Evolutionary conservation across 2,888 invertebrate species (phyloP).

Genomic region (Eulithis testata): DNA sequence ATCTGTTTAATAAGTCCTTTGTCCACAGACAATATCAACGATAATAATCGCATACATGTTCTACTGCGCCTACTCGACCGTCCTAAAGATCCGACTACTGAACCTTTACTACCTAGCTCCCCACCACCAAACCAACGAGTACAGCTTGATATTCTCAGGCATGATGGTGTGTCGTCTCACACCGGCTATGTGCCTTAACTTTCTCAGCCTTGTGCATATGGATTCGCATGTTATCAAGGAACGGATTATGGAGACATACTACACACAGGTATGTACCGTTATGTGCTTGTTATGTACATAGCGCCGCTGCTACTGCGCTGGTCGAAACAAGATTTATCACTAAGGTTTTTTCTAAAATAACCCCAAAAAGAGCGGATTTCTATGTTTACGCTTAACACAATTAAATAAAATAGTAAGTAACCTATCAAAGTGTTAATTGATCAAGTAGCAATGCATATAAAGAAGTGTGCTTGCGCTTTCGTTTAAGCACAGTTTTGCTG

Average conservation of each 20-base stretch:
- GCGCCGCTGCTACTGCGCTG: no score
- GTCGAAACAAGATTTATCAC: no score
- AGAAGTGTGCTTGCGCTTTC: no score
- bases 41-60: slow-evolving; percentile 97
- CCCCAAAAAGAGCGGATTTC: no score
- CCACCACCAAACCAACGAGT: slow-evolving; percentile 99
- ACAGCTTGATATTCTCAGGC: slow-evolving; percentile 99
- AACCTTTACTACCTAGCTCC: slow-evolving; percentile 99
- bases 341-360: no score
- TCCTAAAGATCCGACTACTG: slow-evolving; percentile 97
- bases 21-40: slow-evolving; percentile 92
- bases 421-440: no score
- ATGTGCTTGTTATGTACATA: no score
- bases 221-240: slow-evolving; percentile 96
- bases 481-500: no score
- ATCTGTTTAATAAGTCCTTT: slow-evolving; percentile 32
- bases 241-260: slow-evolving; percentile 94
- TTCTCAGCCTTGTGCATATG: slow-evolving; percentile 98
- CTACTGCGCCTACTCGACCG: slow-evolving; percentile 98
- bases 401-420: no score
- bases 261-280: slow-evolving; percentile 90
- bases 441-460: no score
- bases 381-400: no score
- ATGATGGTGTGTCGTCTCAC: slow-evolving; percentile 99
- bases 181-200: slow-evolving; percentile 99